Evolutionary conservation across 2,113 vertebrate genomes (phyloP), one percentile per base, ranked within the genome.

Genomic region (Myotis yumanensis): DNA sequence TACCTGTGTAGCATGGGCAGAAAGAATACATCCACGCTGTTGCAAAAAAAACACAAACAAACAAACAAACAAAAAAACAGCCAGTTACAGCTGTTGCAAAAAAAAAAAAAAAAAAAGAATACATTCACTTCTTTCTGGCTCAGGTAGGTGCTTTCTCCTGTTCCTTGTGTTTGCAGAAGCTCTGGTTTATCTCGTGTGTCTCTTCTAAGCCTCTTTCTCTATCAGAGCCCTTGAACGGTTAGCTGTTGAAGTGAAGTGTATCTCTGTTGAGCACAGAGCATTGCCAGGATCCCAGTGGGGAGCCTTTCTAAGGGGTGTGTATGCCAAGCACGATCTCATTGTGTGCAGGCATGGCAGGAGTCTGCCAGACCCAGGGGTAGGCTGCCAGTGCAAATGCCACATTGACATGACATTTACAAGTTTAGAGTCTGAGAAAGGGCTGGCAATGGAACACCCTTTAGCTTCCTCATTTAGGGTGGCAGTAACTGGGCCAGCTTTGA

Each of bases 361-460:
- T 40, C 82, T 96, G 97, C 93, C 97, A 97, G 90, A 25, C 89
- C 77, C 72, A 85, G 84, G 89, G 54, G 30, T 86, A 91, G 90
- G 76, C 91, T 97, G 95, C 96, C 97, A 95, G 92, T 66, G 59
- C 93, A 95, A 94, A 97, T 93, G 92, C 95, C 97, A 96, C 43
- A 59, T 89, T 82, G 88, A 88, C 87, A 51, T 95, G 94, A 90
- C 96, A 97, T 96, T 96, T 96, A 89, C 96, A 96, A 92, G 87
- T 93, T 92, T 87, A 85, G 95, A 84, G 88, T 95, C 66, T 96
- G 52, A 90, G 88, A 93, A 37, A 86, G 90, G 73, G 75, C 90
- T 96, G 85, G 87, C 92, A 73, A 3, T 77, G n/a, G 93, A 86
- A 82, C 35, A 69, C 90, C 73, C 76, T 87, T 86, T 46, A 68